Evolutionary conservation across 2,113 vertebrate genomes (phyloP).

Genomic region (Ptilorrhoa leucosticta): DNA sequence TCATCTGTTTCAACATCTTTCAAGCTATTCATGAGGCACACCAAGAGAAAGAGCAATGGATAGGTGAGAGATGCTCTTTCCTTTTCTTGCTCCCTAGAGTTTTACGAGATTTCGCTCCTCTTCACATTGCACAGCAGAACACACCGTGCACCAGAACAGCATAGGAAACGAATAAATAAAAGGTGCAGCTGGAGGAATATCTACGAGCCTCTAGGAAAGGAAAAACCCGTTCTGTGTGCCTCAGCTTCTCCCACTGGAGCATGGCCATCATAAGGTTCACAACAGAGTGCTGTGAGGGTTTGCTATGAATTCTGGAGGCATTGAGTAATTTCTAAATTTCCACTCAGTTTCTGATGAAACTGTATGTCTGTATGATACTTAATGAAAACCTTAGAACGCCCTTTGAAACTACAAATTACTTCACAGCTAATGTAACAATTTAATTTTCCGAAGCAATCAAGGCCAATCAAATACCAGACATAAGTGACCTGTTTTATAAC

Average conservation of each 20-base stretch:
- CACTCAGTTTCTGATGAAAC: neutral
- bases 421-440: neutral
- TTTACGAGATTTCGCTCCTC: neutral
- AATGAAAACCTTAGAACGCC: neutral
- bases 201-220: neutral
- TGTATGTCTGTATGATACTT: neutral
- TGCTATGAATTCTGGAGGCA: neutral
- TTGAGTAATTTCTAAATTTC: neutral
- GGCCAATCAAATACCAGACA: slow-evolving; percentile 5
- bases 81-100: neutral
- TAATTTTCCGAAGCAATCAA: slow-evolving; percentile 30
- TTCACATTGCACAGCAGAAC: neutral
- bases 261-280: neutral
- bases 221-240: neutral
- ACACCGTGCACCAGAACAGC: neutral
- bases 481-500: neutral
- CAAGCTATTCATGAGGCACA: neutral
- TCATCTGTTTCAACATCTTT: neutral
- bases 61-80: neutral
- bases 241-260: neutral
- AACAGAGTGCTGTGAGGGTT: neutral
- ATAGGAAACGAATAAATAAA: neutral
- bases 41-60: neutral
- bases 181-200: neutral
- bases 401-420: neutral